Evolutionary conservation across 2,113 vertebrate genomes (phyloP), one percentile per base, ranked within the genome.

Genomic region (Formicarius rufipectus): DNA sequence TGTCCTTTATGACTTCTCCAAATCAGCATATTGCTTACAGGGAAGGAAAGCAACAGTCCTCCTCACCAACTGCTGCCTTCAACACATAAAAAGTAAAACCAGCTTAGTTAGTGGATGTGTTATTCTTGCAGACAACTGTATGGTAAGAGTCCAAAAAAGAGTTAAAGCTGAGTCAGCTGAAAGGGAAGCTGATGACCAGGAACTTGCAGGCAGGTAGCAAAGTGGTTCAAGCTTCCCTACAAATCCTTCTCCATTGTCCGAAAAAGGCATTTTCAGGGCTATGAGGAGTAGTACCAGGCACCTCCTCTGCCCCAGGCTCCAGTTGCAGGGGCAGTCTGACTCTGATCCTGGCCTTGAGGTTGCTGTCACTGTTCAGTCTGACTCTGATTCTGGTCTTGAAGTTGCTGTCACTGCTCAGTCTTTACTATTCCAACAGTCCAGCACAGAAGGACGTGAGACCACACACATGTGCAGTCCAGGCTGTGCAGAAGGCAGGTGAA

Each of bases 381-480:
- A n/a, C n/a, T n/a, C n/a, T n/a, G n/a, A n/a, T n/a, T n/a, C n/a
- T n/a, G n/a, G n/a, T 24, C 39, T 39, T 15, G 31, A 67, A 42
- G 35, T 4, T 62, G 47, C 14, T 56, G 74, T 39, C 14, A 4
- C 45, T 79, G 58, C 63, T 79, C 64, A 37, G 44, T 72, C 78
- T 39, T 60, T 37, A 4, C 13, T 24, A 2, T n/a, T 66, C 10
- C 49, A 62, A 19, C n/a, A 30, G 30, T 3, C 19, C 39, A 21
- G 37, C 1, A 2, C 23, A 30, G 47, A 40, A 71, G 64, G 52
- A 67, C 33, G 31, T 21, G 60, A 84, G 45, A 56, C 8, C 56
- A 35, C 28, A 24, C 33, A 17, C 8, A 3, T 0, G 2, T 37
- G 12, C 45, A 59, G 47, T 4, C 4, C 0, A 1, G 6, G 39